Evolutionary conservation across 2,113 vertebrate species (phyloP), one percentile per base, ranked within the genome.

Genomic region (Ibidorhyncha struthersii): DNA sequence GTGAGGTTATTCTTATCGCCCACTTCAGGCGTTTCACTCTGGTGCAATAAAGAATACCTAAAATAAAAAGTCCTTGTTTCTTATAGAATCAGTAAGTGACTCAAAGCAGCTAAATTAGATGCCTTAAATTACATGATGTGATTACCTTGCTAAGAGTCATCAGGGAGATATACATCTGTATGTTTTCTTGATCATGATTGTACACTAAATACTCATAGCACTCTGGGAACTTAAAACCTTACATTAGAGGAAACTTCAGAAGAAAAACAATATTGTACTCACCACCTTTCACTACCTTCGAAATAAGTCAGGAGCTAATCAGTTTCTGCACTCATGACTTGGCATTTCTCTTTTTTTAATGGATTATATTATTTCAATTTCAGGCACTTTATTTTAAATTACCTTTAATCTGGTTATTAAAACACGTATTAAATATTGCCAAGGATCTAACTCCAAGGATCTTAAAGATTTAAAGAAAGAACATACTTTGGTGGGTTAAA

Each of bases 201-300:
- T 59, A 82, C 3, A 20, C 17, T 50, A 74, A 55, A 52, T 40
- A 43, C 22, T 80, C 34, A 63, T 14, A 69, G 5, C 11, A 50
- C 21, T 45, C 56, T 34, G 53, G 53, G 77, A 88, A 80, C 17
- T 59, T 36, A 45, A 94, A 93, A 6, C 19, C 5, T 4, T 69
- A n/a, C 5, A 10, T 76, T 38, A 93, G 14, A 73, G 22, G 21
- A 67, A 74, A 79, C 13, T 65, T 89, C 23, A 40, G 56, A 82
- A 79, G 36, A 69, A 78, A 87, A 71, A 0, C 12, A 43, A 0
- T 32, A 23, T 0, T 0, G 8, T 67, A 45, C 4, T 4, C 1
- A 30, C 23, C 19, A 79, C 23, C 6, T 59, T 84, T 82, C 2
- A 3, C 12, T 41, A 56, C 43, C 34, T 73, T 61, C 7, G 77